phyloP scores from a whole-genome alignment of 92 coral and sea anemone genomes.

The Palythoa caribaeorum region DNA sequence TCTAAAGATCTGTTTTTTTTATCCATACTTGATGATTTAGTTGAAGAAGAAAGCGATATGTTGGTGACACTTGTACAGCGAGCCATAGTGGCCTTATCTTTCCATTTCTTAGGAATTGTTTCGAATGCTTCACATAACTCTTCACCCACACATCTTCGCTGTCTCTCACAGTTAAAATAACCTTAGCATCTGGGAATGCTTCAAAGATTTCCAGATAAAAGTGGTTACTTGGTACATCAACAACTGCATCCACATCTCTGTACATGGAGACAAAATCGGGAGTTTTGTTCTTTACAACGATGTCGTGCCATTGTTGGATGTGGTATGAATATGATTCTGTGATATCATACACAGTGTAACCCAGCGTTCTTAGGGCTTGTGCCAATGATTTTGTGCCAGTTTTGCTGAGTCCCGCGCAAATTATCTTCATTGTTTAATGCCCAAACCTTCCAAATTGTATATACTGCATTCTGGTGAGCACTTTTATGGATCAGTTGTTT shows the following conservation, averaged over 20 bases:
- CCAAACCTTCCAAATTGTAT: too few relatives aligned
- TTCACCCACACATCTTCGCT: slow-evolving; percentile 58
- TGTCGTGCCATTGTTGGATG: neutral
- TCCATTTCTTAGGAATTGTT: neutral
- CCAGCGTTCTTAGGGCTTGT: neutral
- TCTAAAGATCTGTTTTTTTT: neutral
- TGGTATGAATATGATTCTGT: neutral
- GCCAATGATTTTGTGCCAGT: neutral
- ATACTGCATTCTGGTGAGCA: too few relatives aligned
- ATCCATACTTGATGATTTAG: neutral
- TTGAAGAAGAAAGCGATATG: neutral
- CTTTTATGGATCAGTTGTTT: too few relatives aligned
- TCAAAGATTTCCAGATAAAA: slow-evolving; percentile 40
- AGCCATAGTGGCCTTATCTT: neutral
- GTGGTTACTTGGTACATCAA: neutral
- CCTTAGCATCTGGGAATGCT: slow-evolving; percentile 57
- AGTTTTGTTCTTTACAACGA: neutral
- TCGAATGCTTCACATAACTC: slow-evolving; percentile 9
- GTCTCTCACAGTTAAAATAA: slow-evolving; percentile 60
- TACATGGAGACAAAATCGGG: neutral
- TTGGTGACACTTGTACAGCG: neutral
- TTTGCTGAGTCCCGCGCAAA: neutral
- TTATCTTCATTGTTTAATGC: neutral
- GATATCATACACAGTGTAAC: neutral
- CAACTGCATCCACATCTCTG: neutral